phyloP scores from a whole-genome alignment of 2,797 vertebrate genomes.

The Schizothorax lantsangensis region DNA sequence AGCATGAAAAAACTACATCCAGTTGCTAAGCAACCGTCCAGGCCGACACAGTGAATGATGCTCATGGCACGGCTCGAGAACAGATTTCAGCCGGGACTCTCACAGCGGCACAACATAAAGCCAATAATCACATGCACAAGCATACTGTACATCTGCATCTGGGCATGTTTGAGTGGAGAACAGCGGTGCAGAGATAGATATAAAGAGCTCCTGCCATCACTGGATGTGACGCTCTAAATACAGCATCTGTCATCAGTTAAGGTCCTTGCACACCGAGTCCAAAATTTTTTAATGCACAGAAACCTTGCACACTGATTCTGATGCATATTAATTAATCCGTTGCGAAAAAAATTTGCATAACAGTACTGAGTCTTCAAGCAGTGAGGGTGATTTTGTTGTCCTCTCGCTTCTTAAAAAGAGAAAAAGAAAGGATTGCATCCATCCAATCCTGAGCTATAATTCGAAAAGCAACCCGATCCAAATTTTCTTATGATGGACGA shows the following conservation, averaged over 20 bases:
- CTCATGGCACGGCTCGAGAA: conserved; percentile 55
- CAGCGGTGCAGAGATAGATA: not conserved
- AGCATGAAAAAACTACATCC: conserved; percentile 74
- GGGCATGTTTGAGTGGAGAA: not conserved
- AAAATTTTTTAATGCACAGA: no score
- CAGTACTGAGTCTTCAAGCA: no score
- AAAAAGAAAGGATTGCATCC: no score
- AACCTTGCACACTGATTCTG: no score
- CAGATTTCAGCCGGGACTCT: conserved; percentile 53
- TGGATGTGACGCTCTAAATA: not conserved
- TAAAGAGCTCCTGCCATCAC: not conserved
- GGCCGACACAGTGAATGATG: conserved; percentile 74
- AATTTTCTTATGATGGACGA: no score
- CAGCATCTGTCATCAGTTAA: not conserved
- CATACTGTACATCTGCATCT: not conserved
- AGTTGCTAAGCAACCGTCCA: conserved; percentile 86
- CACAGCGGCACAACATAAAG: conserved; percentile 35
- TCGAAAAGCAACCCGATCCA: no score
- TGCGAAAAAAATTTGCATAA: no score
- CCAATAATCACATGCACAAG: conserved; percentile 43
- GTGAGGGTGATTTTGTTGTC: no score
- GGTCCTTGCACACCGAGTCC: no score
- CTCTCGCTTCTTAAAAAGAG: no score
- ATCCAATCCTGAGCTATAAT: no score
- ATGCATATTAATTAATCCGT: no score